These are phyloP conservation scores for Merluccius polli DNA, from an alignment of 2,797 vertebrate species.

Conservation along the genomic window DNA sequence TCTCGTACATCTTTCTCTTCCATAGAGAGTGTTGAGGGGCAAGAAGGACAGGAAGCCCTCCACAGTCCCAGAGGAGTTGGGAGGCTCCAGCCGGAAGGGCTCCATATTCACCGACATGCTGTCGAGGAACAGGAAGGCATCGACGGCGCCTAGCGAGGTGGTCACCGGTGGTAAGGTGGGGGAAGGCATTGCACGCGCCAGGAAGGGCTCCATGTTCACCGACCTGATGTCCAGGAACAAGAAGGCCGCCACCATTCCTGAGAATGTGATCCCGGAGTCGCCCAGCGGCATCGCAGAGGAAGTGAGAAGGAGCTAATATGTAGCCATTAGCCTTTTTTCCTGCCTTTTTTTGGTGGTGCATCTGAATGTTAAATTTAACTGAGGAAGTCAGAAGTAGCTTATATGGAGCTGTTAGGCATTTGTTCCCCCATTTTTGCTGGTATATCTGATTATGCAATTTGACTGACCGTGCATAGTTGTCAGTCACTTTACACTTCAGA, in stretches of 20 bases:
- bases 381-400: no score
- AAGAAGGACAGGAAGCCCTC: conserved; percentile 48
- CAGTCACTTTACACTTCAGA: no score
- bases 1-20: neutral
- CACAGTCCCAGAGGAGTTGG: conserved; percentile 36
- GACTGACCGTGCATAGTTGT: no score
- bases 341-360: neutral
- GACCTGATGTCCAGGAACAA: conserved; percentile 61
- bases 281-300: conserved; percentile 61
- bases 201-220: conserved; percentile 63
- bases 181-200: conserved; percentile 36
- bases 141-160: conserved; percentile 40
- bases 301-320: conserved; percentile 40
- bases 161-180: conserved; percentile 47
- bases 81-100: conserved; percentile 44
- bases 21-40: conserved; percentile 65
- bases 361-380: neutral
- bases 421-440: no score
- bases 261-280: conserved; percentile 32
- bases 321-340: neutral
- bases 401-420: no score
- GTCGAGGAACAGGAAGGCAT: conserved; percentile 59
- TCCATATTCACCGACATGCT: conserved; percentile 67
- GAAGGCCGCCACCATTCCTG: conserved; percentile 51
- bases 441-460: no score